Evolutionary conservation across 2,797 vertebrate genomes (phyloP).

Genomic region (Lepilemur septentrionalis): DNA sequence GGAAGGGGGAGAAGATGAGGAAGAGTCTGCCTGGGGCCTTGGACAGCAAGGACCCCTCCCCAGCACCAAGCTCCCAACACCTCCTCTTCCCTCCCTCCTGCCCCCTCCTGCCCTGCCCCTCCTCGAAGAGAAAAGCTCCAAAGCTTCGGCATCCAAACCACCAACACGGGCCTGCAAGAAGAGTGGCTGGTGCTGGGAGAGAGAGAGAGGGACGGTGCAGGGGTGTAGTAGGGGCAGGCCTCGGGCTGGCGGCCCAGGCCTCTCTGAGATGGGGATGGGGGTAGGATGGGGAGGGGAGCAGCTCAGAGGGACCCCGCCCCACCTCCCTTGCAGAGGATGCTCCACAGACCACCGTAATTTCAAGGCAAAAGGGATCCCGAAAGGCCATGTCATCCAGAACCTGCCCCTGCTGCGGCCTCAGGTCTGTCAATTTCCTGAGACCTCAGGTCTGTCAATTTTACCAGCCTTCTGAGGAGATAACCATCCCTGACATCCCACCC

Average conservation of each 20-base stretch:
- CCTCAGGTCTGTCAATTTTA: background rate
- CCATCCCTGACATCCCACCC: background rate
- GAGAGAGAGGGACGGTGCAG: background rate
- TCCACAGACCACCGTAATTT: slow-evolving; percentile 74
- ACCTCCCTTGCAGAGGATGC: slow-evolving; percentile 38
- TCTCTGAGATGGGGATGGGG: slow-evolving; percentile 35
- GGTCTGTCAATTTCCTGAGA: background rate
- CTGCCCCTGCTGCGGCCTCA: background rate
- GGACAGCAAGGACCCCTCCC: slow-evolving; percentile 42
- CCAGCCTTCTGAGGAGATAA: background rate
- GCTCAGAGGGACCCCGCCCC: slow-evolving; percentile 65
- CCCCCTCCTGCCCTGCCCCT: background rate
- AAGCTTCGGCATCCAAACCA: slow-evolving; percentile 52
- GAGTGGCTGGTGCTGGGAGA: slow-evolving; percentile 53
- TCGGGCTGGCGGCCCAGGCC: background rate
- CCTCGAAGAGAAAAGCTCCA: slow-evolving; percentile 54
- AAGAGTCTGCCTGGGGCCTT: slow-evolving; percentile 45
- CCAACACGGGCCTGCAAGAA: slow-evolving; percentile 71
- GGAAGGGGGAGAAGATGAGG: slow-evolving; percentile 29
- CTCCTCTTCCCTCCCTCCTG: slow-evolving; percentile 13
- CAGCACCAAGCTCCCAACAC: slow-evolving; percentile 35
- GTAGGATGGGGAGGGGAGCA: slow-evolving; percentile 60
- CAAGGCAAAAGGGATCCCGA: background rate
- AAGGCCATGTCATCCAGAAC: background rate
- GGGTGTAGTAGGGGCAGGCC: background rate